A percentile compares a stretch with the other conserved stretches of the same genome.
phyloP scores from a whole-genome alignment of 1,140 invertebrate genomes.

The Thaumatotibia leucotreta region DNA sequence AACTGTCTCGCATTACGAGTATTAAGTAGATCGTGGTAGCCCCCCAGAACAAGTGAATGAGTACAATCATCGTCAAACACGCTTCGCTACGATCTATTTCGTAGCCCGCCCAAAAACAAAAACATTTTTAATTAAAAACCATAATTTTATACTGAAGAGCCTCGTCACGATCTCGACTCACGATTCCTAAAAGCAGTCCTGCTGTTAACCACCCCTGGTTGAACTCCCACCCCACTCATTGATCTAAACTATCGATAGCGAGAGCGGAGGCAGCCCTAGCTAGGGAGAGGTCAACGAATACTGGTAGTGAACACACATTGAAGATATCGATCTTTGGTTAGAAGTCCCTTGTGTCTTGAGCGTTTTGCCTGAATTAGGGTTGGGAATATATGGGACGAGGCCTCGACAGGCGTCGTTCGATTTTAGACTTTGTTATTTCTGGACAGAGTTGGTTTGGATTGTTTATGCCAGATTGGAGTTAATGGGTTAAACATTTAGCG shows the following conservation, averaged over 20 bases:
- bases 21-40: too few species aligned
- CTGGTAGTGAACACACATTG: not conserved
- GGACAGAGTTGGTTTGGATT: not conserved
- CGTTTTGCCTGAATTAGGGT: not conserved
- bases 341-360: not conserved
- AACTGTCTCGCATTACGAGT: too few species aligned
- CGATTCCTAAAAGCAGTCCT: not conserved
- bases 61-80: not conserved
- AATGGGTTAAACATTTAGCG: not conserved
- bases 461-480: not conserved
- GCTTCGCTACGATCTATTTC: not conserved
- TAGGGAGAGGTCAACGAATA: not conserved
- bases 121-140: not conserved
- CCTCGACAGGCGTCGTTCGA: not conserved
- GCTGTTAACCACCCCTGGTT: not conserved
- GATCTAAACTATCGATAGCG: not conserved
- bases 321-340: conserved; percentile 8
- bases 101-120: not conserved
- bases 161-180: conserved; percentile 12
- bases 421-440: not conserved
- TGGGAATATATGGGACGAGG: not conserved
- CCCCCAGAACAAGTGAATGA: too few species aligned
- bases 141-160: not conserved
- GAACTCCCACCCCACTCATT: not conserved
- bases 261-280: not conserved